These are phyloP conservation scores for Hirundo rustica DNA, from an alignment of 2,797 vertebrate genomes.

Conservation along the genomic window DNA sequence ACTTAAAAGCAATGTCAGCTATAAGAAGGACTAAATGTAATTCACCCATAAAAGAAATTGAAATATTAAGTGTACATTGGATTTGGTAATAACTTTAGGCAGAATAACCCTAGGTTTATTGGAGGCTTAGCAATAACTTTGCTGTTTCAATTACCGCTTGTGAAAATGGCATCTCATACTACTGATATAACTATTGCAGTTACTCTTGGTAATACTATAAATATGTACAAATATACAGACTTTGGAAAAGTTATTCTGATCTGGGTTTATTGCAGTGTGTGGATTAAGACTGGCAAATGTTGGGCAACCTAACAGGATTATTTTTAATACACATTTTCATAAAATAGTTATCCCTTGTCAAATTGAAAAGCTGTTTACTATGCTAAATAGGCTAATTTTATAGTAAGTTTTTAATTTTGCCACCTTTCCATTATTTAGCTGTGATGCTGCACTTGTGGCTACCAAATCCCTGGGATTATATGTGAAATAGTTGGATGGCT, in stretches of 20 bases:
- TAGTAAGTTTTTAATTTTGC: slow-evolving; percentile 5
- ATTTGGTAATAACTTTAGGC: neutral
- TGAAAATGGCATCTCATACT: neutral
- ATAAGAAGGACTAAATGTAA: neutral
- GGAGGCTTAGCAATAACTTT: neutral
- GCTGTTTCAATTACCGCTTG: neutral
- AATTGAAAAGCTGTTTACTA: slow-evolving; percentile 19
- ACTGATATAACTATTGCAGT: neutral
- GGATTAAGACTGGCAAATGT: neutral
- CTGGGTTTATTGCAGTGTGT: neutral
- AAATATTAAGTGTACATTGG: neutral
- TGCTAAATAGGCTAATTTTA: slow-evolving; percentile 13
- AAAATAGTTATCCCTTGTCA: neutral
- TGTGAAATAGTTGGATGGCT: neutral
- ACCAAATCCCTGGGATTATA: slow-evolving; percentile 2
- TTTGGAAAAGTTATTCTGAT: neutral
- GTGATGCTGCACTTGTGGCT: neutral
- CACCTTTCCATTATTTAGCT: neutral
- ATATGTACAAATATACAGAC: neutral
- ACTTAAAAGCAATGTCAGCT: neutral
- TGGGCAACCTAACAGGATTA: neutral
- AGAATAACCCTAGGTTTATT: neutral
- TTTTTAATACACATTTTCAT: slow-evolving; percentile 13
- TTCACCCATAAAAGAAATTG: neutral
- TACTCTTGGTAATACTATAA: neutral